Evolutionary conservation across 2,113 vertebrate species (phyloP).

Genomic region (Thalassoma bifasciatum): DNA sequence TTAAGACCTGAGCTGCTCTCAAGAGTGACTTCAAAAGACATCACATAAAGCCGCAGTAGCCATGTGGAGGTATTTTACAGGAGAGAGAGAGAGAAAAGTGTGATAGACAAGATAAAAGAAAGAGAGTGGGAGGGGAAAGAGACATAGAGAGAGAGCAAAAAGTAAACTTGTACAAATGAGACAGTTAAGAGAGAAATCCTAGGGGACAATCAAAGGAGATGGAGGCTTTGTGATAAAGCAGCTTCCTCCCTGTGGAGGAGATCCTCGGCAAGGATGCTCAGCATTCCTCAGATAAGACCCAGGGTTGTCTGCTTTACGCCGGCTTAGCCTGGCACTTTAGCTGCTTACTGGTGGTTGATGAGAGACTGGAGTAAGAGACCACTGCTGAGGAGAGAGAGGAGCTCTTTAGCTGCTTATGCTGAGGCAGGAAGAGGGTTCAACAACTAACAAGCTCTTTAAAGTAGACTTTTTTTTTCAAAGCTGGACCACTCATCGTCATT

Average conservation of each 20-base stretch:
- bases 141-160: conserved; percentile 14
- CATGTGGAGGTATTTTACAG: not conserved
- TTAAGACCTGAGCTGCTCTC: conserved; percentile 50
- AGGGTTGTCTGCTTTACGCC: conserved; percentile 58
- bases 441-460: conserved; percentile 61
- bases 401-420: conserved; percentile 51
- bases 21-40: conserved; percentile 25
- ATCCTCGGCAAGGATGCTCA: conserved; percentile 62
- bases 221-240: conserved; percentile 63
- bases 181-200: conserved; percentile 39
- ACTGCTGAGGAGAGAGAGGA: conserved; percentile 35
- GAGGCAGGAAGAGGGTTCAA: conserved; percentile 37
- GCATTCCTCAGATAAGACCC: conserved; percentile 79
- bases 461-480: conserved; percentile 27
- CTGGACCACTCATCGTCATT: conserved; percentile 6
- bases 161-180: conserved; percentile 50
- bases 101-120: not conserved
- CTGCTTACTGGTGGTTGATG: conserved; percentile 60
- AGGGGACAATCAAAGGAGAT: conserved; percentile 64
- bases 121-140: not conserved
- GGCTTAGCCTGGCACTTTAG: conserved; percentile 72
- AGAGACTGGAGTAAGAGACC: conserved; percentile 29
- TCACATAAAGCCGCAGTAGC: not conserved
- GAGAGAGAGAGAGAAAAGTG: not conserved
- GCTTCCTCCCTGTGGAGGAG: conserved; percentile 68